Base-by-base conservation (phyloP, 1,140 invertebrate species). In the Pseudomyrmex cubaensis region DNA sequence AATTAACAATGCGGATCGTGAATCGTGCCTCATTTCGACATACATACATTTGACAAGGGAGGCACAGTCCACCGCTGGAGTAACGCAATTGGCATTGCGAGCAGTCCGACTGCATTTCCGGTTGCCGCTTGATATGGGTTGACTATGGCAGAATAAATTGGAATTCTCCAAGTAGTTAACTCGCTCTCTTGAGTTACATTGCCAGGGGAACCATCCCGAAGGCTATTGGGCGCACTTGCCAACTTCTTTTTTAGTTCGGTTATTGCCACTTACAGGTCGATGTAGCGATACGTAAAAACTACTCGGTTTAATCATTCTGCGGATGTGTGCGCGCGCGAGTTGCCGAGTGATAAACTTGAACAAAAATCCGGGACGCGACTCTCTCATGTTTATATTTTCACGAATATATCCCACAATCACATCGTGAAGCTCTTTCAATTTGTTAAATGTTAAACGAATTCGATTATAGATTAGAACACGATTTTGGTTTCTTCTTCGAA, bases 111-210 rank as follows among this genome's bases (percentile, higher is more conserved):
- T 17, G 15, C 52, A 15, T 78, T 78, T 48, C 20, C 20, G 48
- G 10, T 78, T 70, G 70, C 4, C 20, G 17, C 10, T 69, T 70
- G 20, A 72, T 72, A 57, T 44, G 48, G 48, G 4, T 72, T 10
- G 35, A 35, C 12, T n/a, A 17, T 48, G 15, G n/a, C 0, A 12
- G 44, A 70, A 35, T 48, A 59, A 48, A 70, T 57, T 78, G 20
- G n/a, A 70, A 70, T n/a, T 72, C 20, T 7, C n/a, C 44, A 20
- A 70, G 35, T 57, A 72, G n/a, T 80, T 80, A 59, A 17, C 2
- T 5, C 44, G 12, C 15, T 80, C 15, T 80, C n/a, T 35, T 44
- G 12, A 76, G 64, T 80, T 78, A 57, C 63, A 10, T 50, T 1
- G 64, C 0, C 10, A 48, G 61, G 66, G 5, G 15, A 78, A 57